Percentiles rank a stretch among this genome's conserved stretches.
Conservation (phyloP, 2,888 invertebrate species). For the Nemotelus nigrinus region DNA sequence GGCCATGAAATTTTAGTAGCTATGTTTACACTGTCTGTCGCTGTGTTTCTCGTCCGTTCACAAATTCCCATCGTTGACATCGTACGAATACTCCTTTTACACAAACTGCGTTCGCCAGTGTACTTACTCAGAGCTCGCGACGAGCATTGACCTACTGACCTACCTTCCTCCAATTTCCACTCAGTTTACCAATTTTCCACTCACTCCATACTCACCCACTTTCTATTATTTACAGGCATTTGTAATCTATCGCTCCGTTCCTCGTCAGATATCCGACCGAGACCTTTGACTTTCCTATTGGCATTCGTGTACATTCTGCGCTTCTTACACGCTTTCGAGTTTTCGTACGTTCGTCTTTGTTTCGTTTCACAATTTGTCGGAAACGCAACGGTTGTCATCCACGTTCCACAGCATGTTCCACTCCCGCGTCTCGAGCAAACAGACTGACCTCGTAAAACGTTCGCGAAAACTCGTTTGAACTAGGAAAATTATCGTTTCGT, state of each 20-base stretch:
- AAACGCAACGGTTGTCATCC: neutral
- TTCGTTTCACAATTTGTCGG: slow-evolving; percentile 19
- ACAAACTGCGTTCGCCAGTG: slow-evolving; percentile 20
- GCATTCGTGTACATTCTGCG: neutral
- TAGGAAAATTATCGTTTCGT: neutral
- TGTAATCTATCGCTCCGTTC: slow-evolving; percentile 4
- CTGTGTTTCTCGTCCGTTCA: no score
- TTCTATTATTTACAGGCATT: slow-evolving; percentile 18
- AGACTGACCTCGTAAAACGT: neutral
- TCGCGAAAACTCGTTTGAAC: slow-evolving; percentile 6
- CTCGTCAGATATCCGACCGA: slow-evolving; percentile 29
- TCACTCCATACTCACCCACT: neutral
- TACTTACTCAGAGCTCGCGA: neutral
- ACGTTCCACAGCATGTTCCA: neutral
- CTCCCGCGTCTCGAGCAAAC: neutral
- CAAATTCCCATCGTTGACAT: neutral
- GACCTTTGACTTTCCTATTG: slow-evolving; percentile 40
- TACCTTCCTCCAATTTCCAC: slow-evolving; percentile 16
- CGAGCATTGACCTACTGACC: slow-evolving; percentile 38
- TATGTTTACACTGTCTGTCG: no score
- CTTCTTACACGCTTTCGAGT: slow-evolving; percentile 17
- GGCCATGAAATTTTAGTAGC: no score
- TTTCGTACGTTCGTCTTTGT: neutral
- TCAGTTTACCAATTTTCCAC: neutral
- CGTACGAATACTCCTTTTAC: neutral